These are phyloP conservation scores for Litoditis marina DNA, from an alignment of 2,888 invertebrate species.

Conservation along the genomic window DNA sequence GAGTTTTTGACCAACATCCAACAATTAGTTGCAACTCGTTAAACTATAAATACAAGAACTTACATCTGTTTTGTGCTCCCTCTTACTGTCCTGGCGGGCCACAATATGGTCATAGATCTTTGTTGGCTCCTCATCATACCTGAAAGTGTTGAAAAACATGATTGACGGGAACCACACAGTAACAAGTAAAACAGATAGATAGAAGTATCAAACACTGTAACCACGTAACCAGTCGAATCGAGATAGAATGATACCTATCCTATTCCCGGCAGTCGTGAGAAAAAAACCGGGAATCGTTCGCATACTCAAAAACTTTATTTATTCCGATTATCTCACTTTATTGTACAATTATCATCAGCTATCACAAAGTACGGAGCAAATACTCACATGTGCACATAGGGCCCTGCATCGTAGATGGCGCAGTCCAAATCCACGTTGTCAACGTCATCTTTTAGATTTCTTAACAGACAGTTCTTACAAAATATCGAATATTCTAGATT, in stretches of 20 bases:
- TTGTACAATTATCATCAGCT: no score
- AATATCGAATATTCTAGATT: no score
- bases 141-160: background rate
- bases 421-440: constrained; percentile 30
- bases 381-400: constrained; percentile 6
- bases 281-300: background rate
- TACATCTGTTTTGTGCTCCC: constrained; percentile 31
- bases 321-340: no score
- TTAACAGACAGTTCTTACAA: constrained; percentile 1
- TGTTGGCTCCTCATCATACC: constrained; percentile 11
- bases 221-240: no score
- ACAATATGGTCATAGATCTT: constrained; percentile 48
- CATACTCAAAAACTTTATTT: background rate
- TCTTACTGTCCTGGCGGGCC: constrained; percentile 25
- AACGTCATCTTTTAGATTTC: constrained; percentile 35
- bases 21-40: no score
- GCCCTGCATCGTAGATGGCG: constrained; percentile 9
- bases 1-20: no score
- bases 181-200: no score
- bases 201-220: no score
- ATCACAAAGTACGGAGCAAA: no score
- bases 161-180: background rate
- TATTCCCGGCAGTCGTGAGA: no score
- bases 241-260: no score
- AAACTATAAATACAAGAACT: constrained; percentile 2